Percentiles rank a stretch among this genome's conserved stretches.
Evolutionary conservation across 2,113 vertebrate genomes (phyloP).

Genomic region (Notiomystis cincta): DNA sequence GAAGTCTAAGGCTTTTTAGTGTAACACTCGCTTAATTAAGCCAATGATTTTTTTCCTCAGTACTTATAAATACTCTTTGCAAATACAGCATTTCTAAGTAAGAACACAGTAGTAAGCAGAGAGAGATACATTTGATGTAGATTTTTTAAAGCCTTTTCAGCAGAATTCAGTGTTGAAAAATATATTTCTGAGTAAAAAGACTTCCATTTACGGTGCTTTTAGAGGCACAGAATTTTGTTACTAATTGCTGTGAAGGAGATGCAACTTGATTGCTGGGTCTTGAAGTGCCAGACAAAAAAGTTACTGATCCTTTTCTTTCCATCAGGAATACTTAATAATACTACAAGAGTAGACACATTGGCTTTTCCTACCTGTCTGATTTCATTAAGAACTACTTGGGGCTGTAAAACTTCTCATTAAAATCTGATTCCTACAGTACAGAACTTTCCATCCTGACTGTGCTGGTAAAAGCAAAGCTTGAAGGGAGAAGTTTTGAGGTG

Average conservation of each 20-base stretch:
- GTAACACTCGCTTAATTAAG: background rate
- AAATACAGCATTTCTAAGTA: background rate
- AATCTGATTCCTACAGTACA: background rate
- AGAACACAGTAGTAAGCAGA: background rate
- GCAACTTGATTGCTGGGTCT: background rate
- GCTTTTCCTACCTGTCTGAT: background rate
- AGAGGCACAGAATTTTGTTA: background rate
- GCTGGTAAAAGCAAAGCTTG: background rate
- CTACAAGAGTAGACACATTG: background rate
- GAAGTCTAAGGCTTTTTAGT: background rate
- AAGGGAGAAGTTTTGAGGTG: background rate
- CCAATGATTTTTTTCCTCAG: background rate
- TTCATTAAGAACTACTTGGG: background rate
- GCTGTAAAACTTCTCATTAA: background rate
- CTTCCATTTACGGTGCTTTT: background rate
- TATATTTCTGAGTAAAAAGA: background rate
- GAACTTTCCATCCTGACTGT: background rate
- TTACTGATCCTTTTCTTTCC: background rate
- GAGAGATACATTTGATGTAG: background rate
- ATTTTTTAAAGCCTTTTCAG: background rate
- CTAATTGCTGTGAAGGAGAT: background rate
- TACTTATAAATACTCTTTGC: background rate
- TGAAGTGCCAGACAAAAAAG: background rate
- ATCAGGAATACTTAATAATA: background rate
- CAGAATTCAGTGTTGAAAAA: background rate